Conservation (phyloP, 2,113 vertebrate species). For the Anarhynchus alexandrinus region DNA sequence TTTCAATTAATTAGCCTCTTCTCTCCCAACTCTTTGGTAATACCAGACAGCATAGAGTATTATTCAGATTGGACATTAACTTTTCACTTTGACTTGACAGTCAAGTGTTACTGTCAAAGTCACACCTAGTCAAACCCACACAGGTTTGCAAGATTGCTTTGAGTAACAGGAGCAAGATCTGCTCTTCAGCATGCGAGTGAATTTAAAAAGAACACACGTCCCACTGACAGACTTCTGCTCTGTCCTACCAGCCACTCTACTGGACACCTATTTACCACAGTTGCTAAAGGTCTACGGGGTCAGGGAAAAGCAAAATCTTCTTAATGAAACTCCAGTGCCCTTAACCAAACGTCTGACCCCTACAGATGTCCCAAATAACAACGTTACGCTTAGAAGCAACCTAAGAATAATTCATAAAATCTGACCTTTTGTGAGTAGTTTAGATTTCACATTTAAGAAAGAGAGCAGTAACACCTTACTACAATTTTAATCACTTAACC, state of each 20-base stretch:
- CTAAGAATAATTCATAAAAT: background rate
- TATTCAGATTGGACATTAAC: background rate
- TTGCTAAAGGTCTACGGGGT: background rate
- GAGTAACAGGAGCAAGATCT: background rate
- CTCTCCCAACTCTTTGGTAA: background rate
- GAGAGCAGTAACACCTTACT: background rate
- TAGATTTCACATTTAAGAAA: background rate
- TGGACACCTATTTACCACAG: background rate
- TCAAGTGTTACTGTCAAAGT: background rate
- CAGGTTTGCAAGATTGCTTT: background rate
- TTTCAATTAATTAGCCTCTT: background rate
- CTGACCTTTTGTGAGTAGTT: background rate
- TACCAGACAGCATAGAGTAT: background rate
- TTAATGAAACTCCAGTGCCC: background rate
- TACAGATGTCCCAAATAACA: background rate
- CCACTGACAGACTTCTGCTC: background rate
- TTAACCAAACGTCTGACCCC: background rate
- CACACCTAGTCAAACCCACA: background rate
- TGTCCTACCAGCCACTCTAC: background rate
- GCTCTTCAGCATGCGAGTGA: background rate
- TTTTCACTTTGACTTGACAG: background rate
- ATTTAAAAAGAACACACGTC: fast-evolving
- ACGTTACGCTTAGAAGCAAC: background rate
- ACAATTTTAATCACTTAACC: background rate
- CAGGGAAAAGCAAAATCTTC: background rate